Evolutionary conservation across 1,140 invertebrate genomes (phyloP).

Genomic region (Drosophila mayri): DNA sequence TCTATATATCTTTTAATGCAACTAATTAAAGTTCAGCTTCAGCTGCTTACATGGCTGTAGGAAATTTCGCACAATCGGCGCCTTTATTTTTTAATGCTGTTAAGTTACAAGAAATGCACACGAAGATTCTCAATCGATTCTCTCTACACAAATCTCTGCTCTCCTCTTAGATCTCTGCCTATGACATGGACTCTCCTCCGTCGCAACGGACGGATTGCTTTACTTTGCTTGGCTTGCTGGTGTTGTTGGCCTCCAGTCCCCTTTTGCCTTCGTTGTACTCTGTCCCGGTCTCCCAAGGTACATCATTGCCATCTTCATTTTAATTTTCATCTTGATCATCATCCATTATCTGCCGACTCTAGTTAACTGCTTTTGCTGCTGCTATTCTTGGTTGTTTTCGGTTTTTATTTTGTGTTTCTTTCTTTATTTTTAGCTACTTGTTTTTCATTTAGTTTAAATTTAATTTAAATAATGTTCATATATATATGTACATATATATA

Average conservation of each 20-base stretch:
- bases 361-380: background rate
- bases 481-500: slow-evolving; percentile 37
- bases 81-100: slow-evolving; percentile 17
- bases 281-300: slow-evolving; percentile 10
- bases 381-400: slow-evolving; percentile 25
- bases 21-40: slow-evolving; percentile 42
- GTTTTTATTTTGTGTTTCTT: slow-evolving; percentile 38
- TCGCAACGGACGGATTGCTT: slow-evolving; percentile 35
- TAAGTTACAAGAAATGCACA: slow-evolving; percentile 34
- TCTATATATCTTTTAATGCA: slow-evolving; percentile 52
- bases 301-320: slow-evolving; percentile 3
- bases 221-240: slow-evolving; percentile 12
- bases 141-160: slow-evolving; percentile 2
- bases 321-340: background rate
- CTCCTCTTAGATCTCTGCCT: slow-evolving; percentile 1
- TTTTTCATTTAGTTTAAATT: slow-evolving; percentile 59
- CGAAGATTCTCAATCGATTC: slow-evolving; percentile 3
- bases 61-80: slow-evolving; percentile 61
- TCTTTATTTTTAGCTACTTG: slow-evolving; percentile 54
- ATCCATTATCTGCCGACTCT: slow-evolving; percentile 6
- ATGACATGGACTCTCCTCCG: slow-evolving; percentile 13
- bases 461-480: slow-evolving; percentile 60
- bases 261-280: slow-evolving; percentile 66
- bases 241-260: slow-evolving; percentile 15
- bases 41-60: slow-evolving; percentile 61